A percentile compares a stretch with the other conserved stretches of the same genome.
Evolutionary conservation across 2,797 vertebrate genomes (phyloP).

Genomic region (Anguilla anguilla): DNA sequence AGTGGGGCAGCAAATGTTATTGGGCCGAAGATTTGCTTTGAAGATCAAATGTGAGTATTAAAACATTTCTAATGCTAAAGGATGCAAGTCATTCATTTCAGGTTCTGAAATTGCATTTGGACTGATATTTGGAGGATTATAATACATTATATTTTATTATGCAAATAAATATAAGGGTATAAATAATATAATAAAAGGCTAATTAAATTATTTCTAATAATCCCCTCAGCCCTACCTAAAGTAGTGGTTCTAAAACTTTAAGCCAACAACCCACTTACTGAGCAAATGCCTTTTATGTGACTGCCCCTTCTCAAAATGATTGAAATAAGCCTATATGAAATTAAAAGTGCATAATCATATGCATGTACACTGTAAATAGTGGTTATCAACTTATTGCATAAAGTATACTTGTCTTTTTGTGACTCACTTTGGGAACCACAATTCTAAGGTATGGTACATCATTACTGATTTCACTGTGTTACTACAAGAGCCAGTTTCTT

Average conservation of each 20-base stretch:
- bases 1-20: slow-evolving; percentile 82
- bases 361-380: not conserved
- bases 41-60: slow-evolving; percentile 74
- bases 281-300: not conserved
- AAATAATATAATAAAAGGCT: not conserved
- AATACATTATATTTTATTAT: not conserved
- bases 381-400: too few species aligned
- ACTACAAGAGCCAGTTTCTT: not conserved
- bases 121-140: not conserved
- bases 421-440: not conserved
- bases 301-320: not conserved
- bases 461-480: not conserved
- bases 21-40: slow-evolving; percentile 86
- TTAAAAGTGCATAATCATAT: not conserved
- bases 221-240: not conserved
- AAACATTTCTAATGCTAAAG: not conserved
- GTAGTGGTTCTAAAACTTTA: not conserved
- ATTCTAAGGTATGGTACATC: not conserved
- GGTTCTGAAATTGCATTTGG: not conserved
- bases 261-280: not conserved
- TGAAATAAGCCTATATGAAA: not conserved
- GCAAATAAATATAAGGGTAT: too few species aligned
- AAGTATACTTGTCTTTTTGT: not conserved
- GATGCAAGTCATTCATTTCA: not conserved
- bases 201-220: not conserved